Percentiles rank a stretch among this genome's conserved stretches.
These are phyloP conservation scores for Oncorhynchus clarkii DNA, from an alignment of 2,113 vertebrate genomes.

Conservation along the genomic window DNA sequence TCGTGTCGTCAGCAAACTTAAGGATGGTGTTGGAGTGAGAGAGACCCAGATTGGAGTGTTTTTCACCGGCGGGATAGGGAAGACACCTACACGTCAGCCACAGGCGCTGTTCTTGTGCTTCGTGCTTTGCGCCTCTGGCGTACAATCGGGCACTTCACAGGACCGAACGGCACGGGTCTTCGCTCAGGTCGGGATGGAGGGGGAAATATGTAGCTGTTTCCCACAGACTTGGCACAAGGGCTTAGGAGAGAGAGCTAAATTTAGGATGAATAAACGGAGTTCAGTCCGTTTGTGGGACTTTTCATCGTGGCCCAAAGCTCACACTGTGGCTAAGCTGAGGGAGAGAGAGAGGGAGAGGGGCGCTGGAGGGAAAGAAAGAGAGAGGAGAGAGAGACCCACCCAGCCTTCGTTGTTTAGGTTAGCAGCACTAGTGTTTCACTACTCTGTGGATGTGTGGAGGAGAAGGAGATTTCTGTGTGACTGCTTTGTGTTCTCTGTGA, in stretches of 20 bases:
- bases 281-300: conserved; percentile 38
- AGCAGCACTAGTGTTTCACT: neutral
- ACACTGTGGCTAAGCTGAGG: conserved; percentile 19
- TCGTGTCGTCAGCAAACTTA: too few species aligned
- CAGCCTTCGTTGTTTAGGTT: conserved; percentile 10
- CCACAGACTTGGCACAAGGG: conserved; percentile 43
- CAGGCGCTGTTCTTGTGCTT: conserved; percentile 39
- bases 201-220: conserved; percentile 38
- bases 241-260: conserved; percentile 50
- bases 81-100: conserved; percentile 49
- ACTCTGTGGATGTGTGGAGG: neutral
- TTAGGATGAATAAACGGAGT: conserved; percentile 56
- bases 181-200: neutral
- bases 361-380: neutral
- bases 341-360: neutral
- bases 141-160: conserved; percentile 54
- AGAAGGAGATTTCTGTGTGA: neutral
- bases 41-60: neutral
- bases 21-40: too few species aligned
- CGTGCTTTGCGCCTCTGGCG: neutral
- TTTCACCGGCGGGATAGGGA: conserved; percentile 27
- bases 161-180: conserved; percentile 12
- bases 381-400: neutral
- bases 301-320: conserved; percentile 32
- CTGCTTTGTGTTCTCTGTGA: conserved; percentile 8